Percentiles rank a stretch among this genome's conserved stretches.
phyloP scores from a whole-genome alignment of 2,797 vertebrate species.

The Neosilurus hyrtlii region DNA sequence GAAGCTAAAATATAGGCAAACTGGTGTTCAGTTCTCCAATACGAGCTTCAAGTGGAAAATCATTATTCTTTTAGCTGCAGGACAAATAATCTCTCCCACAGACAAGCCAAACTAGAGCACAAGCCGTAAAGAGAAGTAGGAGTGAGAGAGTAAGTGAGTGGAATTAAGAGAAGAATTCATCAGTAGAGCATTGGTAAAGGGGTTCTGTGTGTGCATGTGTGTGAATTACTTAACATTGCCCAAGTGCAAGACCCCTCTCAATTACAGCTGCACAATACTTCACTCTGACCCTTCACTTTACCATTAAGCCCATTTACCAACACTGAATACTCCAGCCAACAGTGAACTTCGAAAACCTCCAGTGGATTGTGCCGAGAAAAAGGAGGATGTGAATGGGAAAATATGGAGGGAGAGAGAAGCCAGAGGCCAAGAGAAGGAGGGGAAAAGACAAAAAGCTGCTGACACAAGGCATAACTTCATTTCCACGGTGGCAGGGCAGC shows the following conservation, averaged over 20 bases:
- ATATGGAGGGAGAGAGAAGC: constrained; percentile 67
- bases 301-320: constrained; percentile 78
- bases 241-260: constrained; percentile 49
- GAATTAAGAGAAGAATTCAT: constrained; percentile 14
- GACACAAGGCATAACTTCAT: constrained; percentile 99
- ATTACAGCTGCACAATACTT: constrained; percentile 62
- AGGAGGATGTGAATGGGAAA: constrained; percentile 62
- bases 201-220: constrained; percentile 40
- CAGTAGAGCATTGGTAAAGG: constrained; percentile 22
- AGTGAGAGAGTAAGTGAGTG: not conserved
- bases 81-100: constrained; percentile 48
- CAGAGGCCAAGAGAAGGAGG: constrained; percentile 64
- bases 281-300: constrained; percentile 50
- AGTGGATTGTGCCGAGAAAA: constrained; percentile 55
- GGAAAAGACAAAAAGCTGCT: constrained; percentile 86
- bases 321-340: constrained; percentile 69
- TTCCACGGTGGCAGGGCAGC: constrained; percentile 99
- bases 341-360: constrained; percentile 38
- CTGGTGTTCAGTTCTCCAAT: not conserved
- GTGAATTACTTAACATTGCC: constrained; percentile 48
- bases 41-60: constrained; percentile 24
- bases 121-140: not conserved
- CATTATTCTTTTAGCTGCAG: constrained; percentile 42
- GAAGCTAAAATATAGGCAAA: not conserved
- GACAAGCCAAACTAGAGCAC: constrained; percentile 44